Conservation (phyloP, 2,888 invertebrate species). For the Phaedon cochleariae region DNA sequence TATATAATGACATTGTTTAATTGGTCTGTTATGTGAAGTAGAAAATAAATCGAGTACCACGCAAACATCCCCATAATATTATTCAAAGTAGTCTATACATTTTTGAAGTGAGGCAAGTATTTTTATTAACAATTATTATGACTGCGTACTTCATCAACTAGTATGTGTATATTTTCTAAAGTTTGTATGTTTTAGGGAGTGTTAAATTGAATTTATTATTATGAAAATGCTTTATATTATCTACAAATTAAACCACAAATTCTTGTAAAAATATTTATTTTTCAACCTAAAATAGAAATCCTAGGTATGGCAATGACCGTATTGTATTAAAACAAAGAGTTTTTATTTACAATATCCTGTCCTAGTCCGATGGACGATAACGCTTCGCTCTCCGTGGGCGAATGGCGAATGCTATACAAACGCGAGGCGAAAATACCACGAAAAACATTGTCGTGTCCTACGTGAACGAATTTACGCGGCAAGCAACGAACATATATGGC, state of each 20-base stretch:
- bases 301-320: no score
- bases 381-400: no score
- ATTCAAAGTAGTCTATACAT: not conserved
- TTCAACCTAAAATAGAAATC: not conserved
- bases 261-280: not conserved
- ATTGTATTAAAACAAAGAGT: no score
- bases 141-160: slow-evolving; percentile 8
- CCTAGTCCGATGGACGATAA: no score
- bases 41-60: not conserved
- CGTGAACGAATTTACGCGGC: no score
- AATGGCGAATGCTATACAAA: no score
- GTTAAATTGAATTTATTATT: slow-evolving; percentile 33
- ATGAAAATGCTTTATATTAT: slow-evolving; percentile 36
- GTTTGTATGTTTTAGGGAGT: slow-evolving; percentile 35
- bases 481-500: no score
- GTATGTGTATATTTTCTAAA: slow-evolving; percentile 34
- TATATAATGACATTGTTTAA: slow-evolving; percentile 18
- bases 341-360: no score
- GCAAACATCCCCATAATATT: not conserved
- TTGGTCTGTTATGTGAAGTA: no score
- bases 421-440: no score
- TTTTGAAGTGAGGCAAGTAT: not conserved
- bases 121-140: slow-evolving; percentile 11
- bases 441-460: no score
- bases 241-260: slow-evolving; percentile 30